Evolutionary conservation across 2,888 invertebrate species (phyloP).

Genomic region (Mimas tiliae): DNA sequence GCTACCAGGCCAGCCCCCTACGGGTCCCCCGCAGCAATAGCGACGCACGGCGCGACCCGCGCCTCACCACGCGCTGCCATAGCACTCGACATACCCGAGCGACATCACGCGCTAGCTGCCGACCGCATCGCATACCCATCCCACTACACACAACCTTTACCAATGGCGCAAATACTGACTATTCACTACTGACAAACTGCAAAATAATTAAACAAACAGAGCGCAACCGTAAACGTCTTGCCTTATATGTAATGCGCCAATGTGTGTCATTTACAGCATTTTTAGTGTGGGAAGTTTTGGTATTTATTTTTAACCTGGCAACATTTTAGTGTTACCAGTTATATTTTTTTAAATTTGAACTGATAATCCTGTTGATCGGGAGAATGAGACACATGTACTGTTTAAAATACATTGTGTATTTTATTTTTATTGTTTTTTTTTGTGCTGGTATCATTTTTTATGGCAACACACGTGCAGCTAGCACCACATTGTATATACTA

Average conservation of each 20-base stretch:
- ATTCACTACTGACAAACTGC: conserved; percentile 28
- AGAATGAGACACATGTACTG: conserved; percentile 48
- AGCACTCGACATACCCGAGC: conserved; percentile 29
- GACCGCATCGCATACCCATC: conserved; percentile 20
- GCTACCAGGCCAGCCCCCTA: conserved; percentile 73
- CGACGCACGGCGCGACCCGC: conserved; percentile 59
- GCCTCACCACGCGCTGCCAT: conserved; percentile 51
- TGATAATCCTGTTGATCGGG: conserved; percentile 55
- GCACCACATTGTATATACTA: conserved; percentile 24
- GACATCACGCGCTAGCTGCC: neutral
- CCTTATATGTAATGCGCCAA: neutral
- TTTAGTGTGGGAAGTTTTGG: neutral
- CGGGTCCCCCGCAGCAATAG: conserved; percentile 77
- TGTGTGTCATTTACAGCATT: neutral
- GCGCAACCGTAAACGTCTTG: conserved; percentile 24
- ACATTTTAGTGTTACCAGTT: conserved; percentile 27
- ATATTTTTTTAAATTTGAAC: conserved; percentile 38
- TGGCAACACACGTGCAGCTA: conserved; percentile 21
- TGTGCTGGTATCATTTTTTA: conserved; percentile 28
- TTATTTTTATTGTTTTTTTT: conserved; percentile 40
- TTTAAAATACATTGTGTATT: conserved; percentile 44
- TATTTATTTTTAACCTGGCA: conserved; percentile 12
- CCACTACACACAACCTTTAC: conserved; percentile 31
- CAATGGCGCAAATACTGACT: neutral
- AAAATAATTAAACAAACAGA: no score